Evolutionary conservation across 1,140 invertebrate species (phyloP), one percentile per base, ranked within the genome.

Genomic region (Bombus breviceps): DNA sequence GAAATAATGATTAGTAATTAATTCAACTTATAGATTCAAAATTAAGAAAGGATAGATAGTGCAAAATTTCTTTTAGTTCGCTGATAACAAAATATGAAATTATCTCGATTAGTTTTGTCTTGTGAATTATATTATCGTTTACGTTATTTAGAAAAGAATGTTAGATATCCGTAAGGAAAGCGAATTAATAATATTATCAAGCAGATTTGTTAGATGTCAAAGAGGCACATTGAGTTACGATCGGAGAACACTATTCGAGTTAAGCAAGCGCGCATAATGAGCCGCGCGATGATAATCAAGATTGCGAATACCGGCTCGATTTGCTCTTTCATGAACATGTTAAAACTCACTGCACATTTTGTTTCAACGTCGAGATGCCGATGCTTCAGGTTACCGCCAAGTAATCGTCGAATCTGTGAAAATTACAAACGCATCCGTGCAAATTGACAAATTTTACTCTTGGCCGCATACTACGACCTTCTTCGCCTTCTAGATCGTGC

Each of bases 301-400:
- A 53, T 53, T 53, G 0, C 18, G 47, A 53, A 4, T 15, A 28
- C 41, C 32, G 13, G 32, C 1, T 18, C 9, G 18, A 66, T 66
- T 64, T 37, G 22, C n/a, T 34, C 2, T 53, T 41, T 71, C 53
- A 81, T 37, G 76, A 64, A 68, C 88, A 83, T 83, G 72, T 62
- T 81, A 69, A 88, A 94, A 96, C 97, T 97, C 96, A 97, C 97
- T 94, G 96, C 95, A 95, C 95, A 93, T 91, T 95, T 95, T 86
- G 96, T 97, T 86, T 96, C 93, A 73, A 95, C 93, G 91, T 97
- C 96, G 91, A 97, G 93, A 34, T 92, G 87, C 66, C 96, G 94
- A 89, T 96, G 92, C 94, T 96, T 96, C 87, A 97, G 90, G 39
- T 95, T 96, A 81, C 96, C 96, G 71, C 96, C 96, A 88, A 97